A percentile compares a stretch with the other conserved stretches of the same genome.
phyloP scores from a whole-genome alignment of 2,797 vertebrate species.

The Carapus acus region DNA sequence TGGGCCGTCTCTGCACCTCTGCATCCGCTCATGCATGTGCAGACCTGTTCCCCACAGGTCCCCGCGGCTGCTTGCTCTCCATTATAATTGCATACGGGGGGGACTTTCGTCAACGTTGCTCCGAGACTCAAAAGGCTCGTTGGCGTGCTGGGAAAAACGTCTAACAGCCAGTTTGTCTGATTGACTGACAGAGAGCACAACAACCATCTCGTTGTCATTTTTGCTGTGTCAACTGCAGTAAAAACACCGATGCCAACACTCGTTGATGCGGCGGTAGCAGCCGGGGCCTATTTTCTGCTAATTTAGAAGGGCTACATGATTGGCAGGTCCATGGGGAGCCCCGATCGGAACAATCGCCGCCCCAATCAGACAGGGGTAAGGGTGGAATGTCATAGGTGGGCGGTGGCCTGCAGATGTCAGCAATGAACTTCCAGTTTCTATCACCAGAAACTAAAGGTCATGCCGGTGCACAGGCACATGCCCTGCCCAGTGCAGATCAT shows the following conservation, averaged over 20 bases:
- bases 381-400: constrained; percentile 43
- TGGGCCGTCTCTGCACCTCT: constrained; percentile 30
- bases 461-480: constrained; percentile 17
- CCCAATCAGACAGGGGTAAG: constrained; percentile 44
- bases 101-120: constrained; percentile 33
- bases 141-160: constrained; percentile 33
- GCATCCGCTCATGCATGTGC: constrained; percentile 36
- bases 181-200: too few species aligned
- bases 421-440: constrained; percentile 48
- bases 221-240: background rate
- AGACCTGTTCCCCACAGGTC: constrained; percentile 43
- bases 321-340: too few species aligned
- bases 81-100: constrained; percentile 56
- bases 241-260: background rate
- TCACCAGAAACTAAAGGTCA: constrained; percentile 44
- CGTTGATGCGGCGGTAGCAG: constrained; percentile 4
- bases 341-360: too few species aligned
- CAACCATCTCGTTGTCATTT: background rate
- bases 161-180: constrained; percentile 5
- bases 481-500: constrained; percentile 10
- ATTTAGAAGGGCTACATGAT: constrained; percentile 26
- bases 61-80: constrained; percentile 32
- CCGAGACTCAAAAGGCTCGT: constrained; percentile 37
- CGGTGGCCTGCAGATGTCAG: constrained; percentile 32
- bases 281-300: constrained; percentile 22